phyloP scores from a whole-genome alignment of 53 echinoderm and acorn worm species.

The Paracentrotus lividus region DNA sequence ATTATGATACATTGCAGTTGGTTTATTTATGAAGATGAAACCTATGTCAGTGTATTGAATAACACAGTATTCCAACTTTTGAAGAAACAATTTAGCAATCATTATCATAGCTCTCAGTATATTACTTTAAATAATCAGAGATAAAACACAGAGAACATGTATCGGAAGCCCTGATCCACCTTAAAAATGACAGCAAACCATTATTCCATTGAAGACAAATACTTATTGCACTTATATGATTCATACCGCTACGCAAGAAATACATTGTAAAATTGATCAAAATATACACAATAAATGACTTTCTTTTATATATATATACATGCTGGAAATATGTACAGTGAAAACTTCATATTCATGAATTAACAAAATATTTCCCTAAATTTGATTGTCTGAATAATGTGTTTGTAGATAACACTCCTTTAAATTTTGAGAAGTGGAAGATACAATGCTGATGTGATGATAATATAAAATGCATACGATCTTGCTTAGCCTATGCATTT shows the following conservation, averaged over 20 bases:
- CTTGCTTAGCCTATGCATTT: neutral
- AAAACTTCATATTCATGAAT: neutral
- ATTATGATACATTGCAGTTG: too few species aligned
- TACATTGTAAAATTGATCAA: neutral
- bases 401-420: too few species aligned
- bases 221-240: neutral
- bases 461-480: neutral
- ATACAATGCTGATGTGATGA: neutral
- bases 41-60: too few species aligned
- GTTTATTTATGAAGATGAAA: too few species aligned
- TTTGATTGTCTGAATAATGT: neutral
- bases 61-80: too few species aligned
- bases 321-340: neutral
- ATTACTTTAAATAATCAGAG: too few species aligned
- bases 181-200: neutral
- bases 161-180: neutral
- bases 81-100: too few species aligned
- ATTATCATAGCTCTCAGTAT: too few species aligned
- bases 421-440: neutral
- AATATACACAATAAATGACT: slow-evolving; percentile 19
- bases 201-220: neutral
- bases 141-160: too few species aligned
- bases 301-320: neutral
- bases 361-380: neutral
- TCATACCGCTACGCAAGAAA: neutral